Percentiles rank a stretch among this genome's conserved stretches.
phyloP scores from a whole-genome alignment of 2,888 invertebrate species.

The Drosophila sordidapex region DNA sequence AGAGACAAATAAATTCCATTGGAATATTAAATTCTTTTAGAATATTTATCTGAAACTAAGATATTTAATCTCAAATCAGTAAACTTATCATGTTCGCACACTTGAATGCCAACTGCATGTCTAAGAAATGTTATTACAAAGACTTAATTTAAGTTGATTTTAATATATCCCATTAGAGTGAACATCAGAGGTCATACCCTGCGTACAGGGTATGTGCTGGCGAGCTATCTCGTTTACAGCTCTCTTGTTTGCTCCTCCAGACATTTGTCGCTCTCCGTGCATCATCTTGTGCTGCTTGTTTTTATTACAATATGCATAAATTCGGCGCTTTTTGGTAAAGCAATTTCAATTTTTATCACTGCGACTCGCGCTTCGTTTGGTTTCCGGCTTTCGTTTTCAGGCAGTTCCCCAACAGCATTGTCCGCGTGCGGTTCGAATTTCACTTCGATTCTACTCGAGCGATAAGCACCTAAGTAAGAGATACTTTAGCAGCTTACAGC shows the following conservation, averaged over 20 bases:
- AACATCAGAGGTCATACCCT: background rate
- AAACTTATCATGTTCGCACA: background rate
- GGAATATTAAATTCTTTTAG: too few species aligned
- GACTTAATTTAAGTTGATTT: background rate
- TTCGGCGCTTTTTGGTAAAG: conserved; percentile 55
- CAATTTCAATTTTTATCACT: conserved; percentile 50
- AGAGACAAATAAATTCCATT: background rate
- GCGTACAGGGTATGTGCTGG: background rate
- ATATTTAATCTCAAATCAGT: background rate
- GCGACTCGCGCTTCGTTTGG: conserved; percentile 28
- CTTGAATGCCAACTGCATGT: background rate
- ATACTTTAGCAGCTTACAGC: conserved; percentile 5
- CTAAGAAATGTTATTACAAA: background rate
- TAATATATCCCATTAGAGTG: background rate
- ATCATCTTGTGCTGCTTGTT: conserved; percentile 15
- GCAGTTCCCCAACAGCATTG: conserved; percentile 68
- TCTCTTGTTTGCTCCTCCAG: conserved; percentile 19
- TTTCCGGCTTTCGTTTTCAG: conserved; percentile 50
- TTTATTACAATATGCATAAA: conserved; percentile 61
- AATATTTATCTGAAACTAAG: background rate
- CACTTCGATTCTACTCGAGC: conserved; percentile 12
- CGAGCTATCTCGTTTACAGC: background rate
- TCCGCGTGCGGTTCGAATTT: conserved; percentile 57
- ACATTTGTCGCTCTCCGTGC: conserved; percentile 18
- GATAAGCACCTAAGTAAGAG: conserved; percentile 17